These are phyloP conservation scores for Heterotis niloticus DNA, from an alignment of 2,113 vertebrate genomes.

Conservation along the genomic window DNA sequence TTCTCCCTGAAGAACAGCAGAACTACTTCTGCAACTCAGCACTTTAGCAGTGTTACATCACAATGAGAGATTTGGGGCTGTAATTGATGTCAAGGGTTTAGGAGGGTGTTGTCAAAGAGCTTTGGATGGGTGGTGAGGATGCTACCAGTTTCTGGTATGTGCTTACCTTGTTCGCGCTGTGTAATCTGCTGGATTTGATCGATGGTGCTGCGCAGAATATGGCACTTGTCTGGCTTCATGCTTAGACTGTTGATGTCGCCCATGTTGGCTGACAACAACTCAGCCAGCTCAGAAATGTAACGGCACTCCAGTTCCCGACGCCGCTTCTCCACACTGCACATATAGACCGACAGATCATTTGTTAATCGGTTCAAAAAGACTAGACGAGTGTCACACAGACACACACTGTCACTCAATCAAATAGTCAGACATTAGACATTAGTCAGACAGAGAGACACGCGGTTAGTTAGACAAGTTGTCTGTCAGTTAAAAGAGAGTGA, in stretches of 20 bases:
- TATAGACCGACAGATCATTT: neutral
- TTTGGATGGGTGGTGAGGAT: too few relatives aligned
- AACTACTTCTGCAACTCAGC: too few relatives aligned
- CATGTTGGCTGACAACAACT: conserved; percentile 89
- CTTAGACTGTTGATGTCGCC: conserved; percentile 84
- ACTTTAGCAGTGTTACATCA: neutral
- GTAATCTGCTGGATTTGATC: conserved; percentile 96
- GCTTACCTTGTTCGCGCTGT: conserved; percentile 82
- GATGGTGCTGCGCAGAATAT: conserved; percentile 87
- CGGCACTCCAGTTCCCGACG: conserved; percentile 89
- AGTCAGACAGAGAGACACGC: neutral
- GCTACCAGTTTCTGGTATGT: neutral
- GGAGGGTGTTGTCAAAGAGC: too few relatives aligned
- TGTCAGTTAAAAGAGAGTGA: neutral
- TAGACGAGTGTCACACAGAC: neutral
- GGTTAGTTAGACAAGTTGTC: neutral
- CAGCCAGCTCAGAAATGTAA: conserved; percentile 89
- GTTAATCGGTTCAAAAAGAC: neutral
- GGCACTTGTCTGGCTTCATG: conserved; percentile 92
- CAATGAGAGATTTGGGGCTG: neutral
- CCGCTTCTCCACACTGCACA: conserved; percentile 80
- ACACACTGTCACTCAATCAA: too few relatives aligned
- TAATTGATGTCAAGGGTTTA: neutral
- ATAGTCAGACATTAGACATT: neutral
- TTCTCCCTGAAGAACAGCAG: neutral